Evolutionary conservation across 2,113 vertebrate genomes (phyloP).

Genomic region (Psammodynastes pulverulentus): DNA sequence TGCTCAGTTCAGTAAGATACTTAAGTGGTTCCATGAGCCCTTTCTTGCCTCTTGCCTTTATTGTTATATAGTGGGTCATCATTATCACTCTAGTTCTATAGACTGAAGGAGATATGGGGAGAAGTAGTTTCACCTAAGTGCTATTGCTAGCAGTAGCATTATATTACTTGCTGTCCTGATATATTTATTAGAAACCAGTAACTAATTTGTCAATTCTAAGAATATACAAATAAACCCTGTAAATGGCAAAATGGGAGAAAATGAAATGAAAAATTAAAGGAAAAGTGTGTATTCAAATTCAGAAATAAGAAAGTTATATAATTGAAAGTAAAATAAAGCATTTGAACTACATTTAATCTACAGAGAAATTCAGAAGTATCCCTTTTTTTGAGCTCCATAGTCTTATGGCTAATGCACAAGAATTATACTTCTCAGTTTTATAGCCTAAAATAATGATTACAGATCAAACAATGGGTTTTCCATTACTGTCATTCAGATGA

Average conservation of each 20-base stretch:
- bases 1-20: not conserved
- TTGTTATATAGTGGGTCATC: not conserved
- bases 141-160: not conserved
- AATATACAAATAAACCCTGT: not conserved
- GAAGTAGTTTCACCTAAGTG: not conserved
- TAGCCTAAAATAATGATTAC: not conserved
- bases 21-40: not conserved
- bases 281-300: not conserved
- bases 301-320: not conserved
- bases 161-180: not conserved
- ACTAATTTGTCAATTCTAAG: not conserved
- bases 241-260: not conserved
- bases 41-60: not conserved
- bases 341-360: not conserved
- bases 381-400: not conserved
- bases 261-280: not conserved
- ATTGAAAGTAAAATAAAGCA: not conserved
- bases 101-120: not conserved
- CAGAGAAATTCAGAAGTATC: not conserved
- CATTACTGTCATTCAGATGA: constrained; percentile 5
- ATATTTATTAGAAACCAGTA: not conserved
- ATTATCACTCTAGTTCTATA: not conserved
- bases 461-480: not conserved
- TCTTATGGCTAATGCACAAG: not conserved
- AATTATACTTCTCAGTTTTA: constrained; percentile 21